Percentiles rank a stretch among this genome's conserved stretches.
Evolutionary conservation across 2,113 vertebrate genomes (phyloP).

Genomic region (Petaurus breviceps): DNA sequence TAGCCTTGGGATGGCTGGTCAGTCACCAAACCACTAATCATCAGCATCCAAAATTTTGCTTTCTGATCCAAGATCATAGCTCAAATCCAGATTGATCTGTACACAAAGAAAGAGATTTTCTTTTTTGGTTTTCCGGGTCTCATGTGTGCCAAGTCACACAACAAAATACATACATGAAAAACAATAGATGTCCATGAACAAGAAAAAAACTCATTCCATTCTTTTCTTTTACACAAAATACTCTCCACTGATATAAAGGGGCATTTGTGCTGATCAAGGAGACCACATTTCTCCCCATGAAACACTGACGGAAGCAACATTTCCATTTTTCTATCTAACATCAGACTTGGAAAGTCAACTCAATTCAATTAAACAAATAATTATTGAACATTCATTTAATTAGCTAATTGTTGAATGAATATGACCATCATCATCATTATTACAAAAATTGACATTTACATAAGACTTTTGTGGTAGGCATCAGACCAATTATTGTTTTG

Average conservation of each 20-base stretch:
- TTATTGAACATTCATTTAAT: background rate
- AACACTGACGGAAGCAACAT: background rate
- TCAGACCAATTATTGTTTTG: background rate
- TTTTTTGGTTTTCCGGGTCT: conserved; percentile 57
- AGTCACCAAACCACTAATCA: conserved; percentile 28
- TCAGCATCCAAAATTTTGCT: conserved; percentile 55
- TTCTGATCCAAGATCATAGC: conserved; percentile 55
- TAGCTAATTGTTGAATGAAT: background rate
- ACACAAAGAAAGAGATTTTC: conserved; percentile 41
- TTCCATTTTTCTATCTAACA: background rate
- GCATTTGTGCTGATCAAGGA: conserved; percentile 21
- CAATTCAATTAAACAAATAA: background rate
- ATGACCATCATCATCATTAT: background rate
- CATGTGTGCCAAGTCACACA: conserved; percentile 59
- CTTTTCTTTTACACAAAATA: conserved; percentile 51
- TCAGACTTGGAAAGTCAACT: background rate
- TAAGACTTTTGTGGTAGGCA: background rate
- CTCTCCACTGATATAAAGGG: conserved; percentile 32
- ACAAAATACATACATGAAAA: conserved; percentile 55
- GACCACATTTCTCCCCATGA: background rate
- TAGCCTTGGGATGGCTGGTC: conserved; percentile 6
- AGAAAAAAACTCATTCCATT: background rate
- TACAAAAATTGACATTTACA: background rate
- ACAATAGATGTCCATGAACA: conserved; percentile 42
- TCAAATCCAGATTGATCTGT: background rate